Evolutionary conservation across 2,797 vertebrate genomes (phyloP), one percentile per base, ranked within the genome.

Genomic region (Platalea minor): DNA sequence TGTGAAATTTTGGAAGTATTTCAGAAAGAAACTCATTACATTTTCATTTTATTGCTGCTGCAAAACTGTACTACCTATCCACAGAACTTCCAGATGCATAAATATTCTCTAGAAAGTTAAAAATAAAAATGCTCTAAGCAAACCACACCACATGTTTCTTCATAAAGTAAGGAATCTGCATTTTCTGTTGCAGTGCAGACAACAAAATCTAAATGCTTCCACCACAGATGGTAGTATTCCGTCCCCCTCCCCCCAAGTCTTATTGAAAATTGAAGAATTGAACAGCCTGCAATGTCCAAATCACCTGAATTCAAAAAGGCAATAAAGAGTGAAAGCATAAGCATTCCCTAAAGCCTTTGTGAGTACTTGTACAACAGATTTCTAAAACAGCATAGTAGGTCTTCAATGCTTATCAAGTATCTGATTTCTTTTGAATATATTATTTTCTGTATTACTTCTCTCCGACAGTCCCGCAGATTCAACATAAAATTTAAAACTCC

Each of bases 101-200:
- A 88, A 91, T 85, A 91, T 50, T 77, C 83, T 94, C 74, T 85
- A 93, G 88, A 87, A 95, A 85, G 88, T 94, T 96, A 95, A 94
- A 96, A 96, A 96, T 95, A 94, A 94, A 91, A 91, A 78, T 41
- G 51, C 31, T 93, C 48, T 82, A 79, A 85, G 64, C 48, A 91
- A 96, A 89, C 85, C 59, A 56, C 74, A 91, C 67, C 93, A 95
- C 59, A 89, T 93, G 89, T 96, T 93, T 79, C 74, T 88, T 93
- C 50, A 94, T 63, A 93, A 93, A 94, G 59, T 56, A 94, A 89
- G 43, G 83, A 93, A 88, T 85, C 79, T 72, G 85, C 83, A 89
- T 90, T 93, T 95, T 91, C 63, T 87, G 57, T 82, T 86, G 60
- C 80, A 94, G 45, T 51, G 29, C 74, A 93, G 77, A 92, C 59